A percentile compares a stretch with the other conserved stretches of the same genome.
Conservation (phyloP, 2,113 vertebrate species). For the Nicator chloris region DNA sequence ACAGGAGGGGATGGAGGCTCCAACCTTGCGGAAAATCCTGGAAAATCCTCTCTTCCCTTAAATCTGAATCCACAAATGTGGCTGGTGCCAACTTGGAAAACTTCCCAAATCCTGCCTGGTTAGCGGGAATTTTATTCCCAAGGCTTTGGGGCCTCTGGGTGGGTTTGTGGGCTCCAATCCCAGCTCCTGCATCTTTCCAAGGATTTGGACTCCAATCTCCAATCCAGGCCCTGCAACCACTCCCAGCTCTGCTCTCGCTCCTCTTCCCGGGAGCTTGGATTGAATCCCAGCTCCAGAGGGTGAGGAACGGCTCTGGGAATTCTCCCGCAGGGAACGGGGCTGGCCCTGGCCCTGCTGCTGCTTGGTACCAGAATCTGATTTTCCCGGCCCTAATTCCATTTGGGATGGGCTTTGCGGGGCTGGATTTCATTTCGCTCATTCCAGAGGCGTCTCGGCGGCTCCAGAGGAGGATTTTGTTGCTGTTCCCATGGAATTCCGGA, state of each 20-base stretch:
- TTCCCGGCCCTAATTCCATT: slow-evolving; percentile 34
- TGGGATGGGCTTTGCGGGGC: neutral
- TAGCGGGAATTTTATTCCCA: neutral
- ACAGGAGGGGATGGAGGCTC: accelerated
- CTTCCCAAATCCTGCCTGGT: accelerated
- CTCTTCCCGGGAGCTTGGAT: neutral
- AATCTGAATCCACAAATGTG: accelerated
- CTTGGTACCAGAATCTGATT: neutral
- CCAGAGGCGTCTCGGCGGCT: slow-evolving; percentile 34
- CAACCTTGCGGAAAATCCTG: neutral
- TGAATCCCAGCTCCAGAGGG: neutral
- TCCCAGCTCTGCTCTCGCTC: accelerated
- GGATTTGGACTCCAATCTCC: accelerated
- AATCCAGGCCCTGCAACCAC: neutral
- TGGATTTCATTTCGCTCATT: slow-evolving; percentile 4
- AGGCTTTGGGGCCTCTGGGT: neutral
- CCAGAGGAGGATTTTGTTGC: neutral
- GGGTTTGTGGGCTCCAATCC: neutral
- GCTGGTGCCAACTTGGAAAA: neutral
- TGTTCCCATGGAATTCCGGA: neutral
- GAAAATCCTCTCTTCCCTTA: neutral
- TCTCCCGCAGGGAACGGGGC: neutral
- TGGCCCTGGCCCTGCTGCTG: neutral
- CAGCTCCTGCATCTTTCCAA: neutral
- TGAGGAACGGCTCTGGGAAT: neutral